Conservation (phyloP, 1,140 invertebrate species). For the Bombus sibiricus region DNA sequence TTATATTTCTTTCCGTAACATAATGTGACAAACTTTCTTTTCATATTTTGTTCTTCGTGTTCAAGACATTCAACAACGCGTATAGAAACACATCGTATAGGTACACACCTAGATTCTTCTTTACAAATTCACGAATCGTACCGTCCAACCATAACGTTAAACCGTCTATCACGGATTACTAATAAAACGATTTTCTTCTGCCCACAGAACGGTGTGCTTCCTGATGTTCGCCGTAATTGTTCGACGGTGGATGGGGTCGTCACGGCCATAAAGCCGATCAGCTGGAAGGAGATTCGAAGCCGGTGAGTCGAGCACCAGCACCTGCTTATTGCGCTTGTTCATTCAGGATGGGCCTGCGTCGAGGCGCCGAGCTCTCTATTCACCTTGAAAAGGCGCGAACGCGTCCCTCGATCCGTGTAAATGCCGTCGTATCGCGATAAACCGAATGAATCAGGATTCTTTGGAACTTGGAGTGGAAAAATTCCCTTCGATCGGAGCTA, state of each 20-base stretch:
- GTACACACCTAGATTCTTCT: background rate
- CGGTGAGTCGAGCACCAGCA: slow-evolving; percentile 74
- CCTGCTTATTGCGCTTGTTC: slow-evolving; percentile 68
- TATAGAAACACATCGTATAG: too few relatives aligned
- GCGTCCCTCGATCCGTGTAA: background rate
- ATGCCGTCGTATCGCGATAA: background rate
- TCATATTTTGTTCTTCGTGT: too few relatives aligned
- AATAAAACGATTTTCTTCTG: slow-evolving; percentile 58
- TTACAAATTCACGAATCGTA: background rate
- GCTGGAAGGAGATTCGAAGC: slow-evolving; percentile 79
- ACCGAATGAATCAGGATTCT: background rate
- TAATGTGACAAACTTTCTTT: too few relatives aligned
- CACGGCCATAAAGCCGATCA: slow-evolving; percentile 80
- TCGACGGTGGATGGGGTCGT: slow-evolving; percentile 80
- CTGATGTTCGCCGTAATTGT: slow-evolving; percentile 77
- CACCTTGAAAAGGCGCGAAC: background rate
- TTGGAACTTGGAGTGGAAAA: background rate
- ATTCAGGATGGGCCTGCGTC: slow-evolving; percentile 47
- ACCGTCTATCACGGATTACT: background rate
- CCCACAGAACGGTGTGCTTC: slow-evolving; percentile 75
- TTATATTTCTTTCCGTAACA: too few relatives aligned
- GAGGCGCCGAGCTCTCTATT: slow-evolving; percentile 1
- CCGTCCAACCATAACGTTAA: background rate
- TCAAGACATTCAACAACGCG: too few relatives aligned
- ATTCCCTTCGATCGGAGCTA: too few relatives aligned